Base-by-base conservation (phyloP, 2,113 vertebrate species). In the Mirza zaza region DNA sequence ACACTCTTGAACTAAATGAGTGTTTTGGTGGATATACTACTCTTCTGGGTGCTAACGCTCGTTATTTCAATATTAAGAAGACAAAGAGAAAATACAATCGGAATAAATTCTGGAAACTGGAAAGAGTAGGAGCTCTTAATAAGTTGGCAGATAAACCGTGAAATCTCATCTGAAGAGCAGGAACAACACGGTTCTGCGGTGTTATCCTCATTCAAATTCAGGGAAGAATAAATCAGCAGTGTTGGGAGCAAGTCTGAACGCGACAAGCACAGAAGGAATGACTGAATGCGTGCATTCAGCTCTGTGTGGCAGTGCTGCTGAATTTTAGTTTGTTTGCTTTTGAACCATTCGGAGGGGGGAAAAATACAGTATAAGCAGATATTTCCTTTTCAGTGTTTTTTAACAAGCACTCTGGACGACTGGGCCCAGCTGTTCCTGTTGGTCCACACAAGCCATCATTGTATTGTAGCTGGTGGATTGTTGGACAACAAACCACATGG, bases 201-300 rank as follows among this genome's bases (percentile, higher is more conserved):
- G 29, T 97, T 97, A 55, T 25, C 93, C 95, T 90, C 97, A 98
- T 98, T 98, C 91, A 96, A 50, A 98, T 97, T 97, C 97, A 97
- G 87, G 73, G 61, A 91, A 96, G 82, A 98, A 96, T 96, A 92
- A 96, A 98, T 96, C 96, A 90, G 45, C 34, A 91, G 68, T 81
- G n/a, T 94, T 93, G 95, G 88, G 98, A 98, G 86, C 71, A 90
- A 79, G 61, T 7, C 4, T 0, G 1, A 90, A 52, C 10, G 34
- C 45, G 67, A 95, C 84, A 83, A 15, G 42, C 61, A 34, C 77
- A 70, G 96, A 63, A 94, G 91, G 84, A 93, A 94, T 84, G 95
- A 90, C 0, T 82, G 88, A 95, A 96, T 71, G 73, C 55, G 48
- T 83, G 71, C 91, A 97, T 97, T 95, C 88, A 90, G 93, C 85